Evolutionary conservation across 1,140 invertebrate species (phyloP).

Genomic region (Stegodyphus dumicola): DNA sequence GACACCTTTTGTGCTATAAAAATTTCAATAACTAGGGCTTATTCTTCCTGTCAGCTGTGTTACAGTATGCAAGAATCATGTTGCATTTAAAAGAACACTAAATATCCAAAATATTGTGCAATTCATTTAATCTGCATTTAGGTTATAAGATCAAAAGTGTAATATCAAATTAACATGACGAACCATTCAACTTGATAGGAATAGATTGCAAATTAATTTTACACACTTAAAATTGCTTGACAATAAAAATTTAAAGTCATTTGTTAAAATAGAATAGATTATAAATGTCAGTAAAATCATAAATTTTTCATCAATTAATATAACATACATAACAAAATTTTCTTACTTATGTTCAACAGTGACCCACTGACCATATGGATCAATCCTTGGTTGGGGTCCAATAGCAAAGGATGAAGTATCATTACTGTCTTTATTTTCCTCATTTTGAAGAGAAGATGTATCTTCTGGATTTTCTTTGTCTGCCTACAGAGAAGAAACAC

Average conservation of each 20-base stretch:
- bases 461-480: not conserved
- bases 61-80: no score
- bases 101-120: no score
- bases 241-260: not conserved
- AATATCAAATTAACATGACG: no score
- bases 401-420: not conserved
- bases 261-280: not conserved
- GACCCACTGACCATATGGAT: conserved; percentile 55
- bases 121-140: no score
- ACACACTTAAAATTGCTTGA: not conserved
- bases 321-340: not conserved
- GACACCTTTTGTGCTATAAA: no score
- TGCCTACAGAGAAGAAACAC: conserved; percentile 71
- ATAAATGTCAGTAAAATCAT: not conserved
- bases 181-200: no score
- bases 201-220: not conserved
- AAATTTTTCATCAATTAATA: no score
- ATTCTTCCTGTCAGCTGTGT: no score
- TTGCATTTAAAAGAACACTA: no score
- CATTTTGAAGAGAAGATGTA: not conserved
- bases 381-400: conserved; percentile 41
- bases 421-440: conserved; percentile 5
- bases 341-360: conserved; percentile 39
- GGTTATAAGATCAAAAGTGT: no score
- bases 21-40: no score